phyloP scores from a whole-genome alignment of 2,797 vertebrate genomes.

The Rhodeus uyekii region DNA sequence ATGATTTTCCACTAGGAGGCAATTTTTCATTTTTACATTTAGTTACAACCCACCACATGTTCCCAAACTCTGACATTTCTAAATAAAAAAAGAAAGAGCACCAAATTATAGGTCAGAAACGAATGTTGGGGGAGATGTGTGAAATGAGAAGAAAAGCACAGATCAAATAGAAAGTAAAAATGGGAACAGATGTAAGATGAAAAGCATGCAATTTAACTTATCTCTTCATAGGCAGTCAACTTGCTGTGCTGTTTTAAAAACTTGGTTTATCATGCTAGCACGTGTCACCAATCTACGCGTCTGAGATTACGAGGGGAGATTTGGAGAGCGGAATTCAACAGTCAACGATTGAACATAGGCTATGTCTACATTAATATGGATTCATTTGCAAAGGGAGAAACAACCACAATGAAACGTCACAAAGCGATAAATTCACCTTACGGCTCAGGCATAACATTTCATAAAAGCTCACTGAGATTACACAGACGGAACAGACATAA shows the following conservation, averaged over 20 bases:
- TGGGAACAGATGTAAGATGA: constrained; percentile 53
- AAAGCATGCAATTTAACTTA: constrained; percentile 50
- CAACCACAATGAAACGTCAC: no score
- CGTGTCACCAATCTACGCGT: background rate
- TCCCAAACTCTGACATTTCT: constrained; percentile 24
- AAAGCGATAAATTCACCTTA: no score
- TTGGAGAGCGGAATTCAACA: background rate
- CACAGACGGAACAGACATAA: no score
- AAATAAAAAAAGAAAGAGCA: constrained; percentile 25
- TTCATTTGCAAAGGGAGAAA: no score
- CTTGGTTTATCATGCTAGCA: background rate
- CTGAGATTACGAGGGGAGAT: background rate
- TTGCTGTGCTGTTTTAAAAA: constrained; percentile 15
- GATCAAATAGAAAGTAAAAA: constrained; percentile 68
- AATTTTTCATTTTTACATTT: constrained; percentile 40
- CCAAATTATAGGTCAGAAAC: constrained; percentile 1
- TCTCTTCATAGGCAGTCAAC: constrained; percentile 17
- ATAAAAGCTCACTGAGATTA: no score
- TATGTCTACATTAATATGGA: no score
- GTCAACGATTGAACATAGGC: background rate
- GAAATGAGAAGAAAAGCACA: constrained; percentile 66
- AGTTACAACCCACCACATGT: constrained; percentile 30
- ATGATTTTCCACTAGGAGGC: constrained; percentile 39
- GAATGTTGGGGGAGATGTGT: constrained; percentile 58
- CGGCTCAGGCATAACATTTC: no score